Conservation (phyloP, 2,113 vertebrate species). For the Ctenodactylus gundi region DNA sequence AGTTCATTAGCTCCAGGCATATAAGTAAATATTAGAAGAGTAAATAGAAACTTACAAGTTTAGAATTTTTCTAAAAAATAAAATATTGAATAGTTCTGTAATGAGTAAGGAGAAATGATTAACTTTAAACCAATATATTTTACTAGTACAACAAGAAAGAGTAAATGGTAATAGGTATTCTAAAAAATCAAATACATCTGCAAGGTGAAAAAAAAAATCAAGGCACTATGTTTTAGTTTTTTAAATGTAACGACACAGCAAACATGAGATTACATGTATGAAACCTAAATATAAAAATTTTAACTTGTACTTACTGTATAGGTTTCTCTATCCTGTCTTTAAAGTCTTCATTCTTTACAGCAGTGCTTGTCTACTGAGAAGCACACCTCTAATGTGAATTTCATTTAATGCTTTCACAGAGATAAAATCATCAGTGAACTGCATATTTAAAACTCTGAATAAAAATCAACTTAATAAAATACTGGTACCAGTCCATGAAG, state of each 20-base stretch:
- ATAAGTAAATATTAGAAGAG: constrained; percentile 2
- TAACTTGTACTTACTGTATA: not conserved
- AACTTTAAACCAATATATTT: not conserved
- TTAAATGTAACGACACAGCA: constrained; percentile 11
- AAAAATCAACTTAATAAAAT: constrained; percentile 1
- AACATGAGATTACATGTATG: not conserved
- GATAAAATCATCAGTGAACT: not conserved
- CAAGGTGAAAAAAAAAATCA: not conserved
- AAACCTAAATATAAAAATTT: not conserved
- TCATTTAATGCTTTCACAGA: not conserved
- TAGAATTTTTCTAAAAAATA: not conserved
- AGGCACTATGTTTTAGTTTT: not conserved
- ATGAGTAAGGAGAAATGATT: not conserved
- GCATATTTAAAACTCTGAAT: not conserved
- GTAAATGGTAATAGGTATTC: not conserved
- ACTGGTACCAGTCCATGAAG: not conserved
- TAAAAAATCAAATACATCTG: constrained; percentile 27
- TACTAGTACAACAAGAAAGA: constrained; percentile 14
- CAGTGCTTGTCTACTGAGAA: not conserved
- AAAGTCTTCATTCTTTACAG: not conserved
- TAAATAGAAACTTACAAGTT: not conserved
- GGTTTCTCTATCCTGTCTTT: not conserved
- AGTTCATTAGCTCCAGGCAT: not conserved
- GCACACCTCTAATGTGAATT: not conserved
- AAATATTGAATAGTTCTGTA: not conserved